Evolutionary conservation across 1,140 invertebrate genomes (phyloP).

Genomic region (Cyphomyrmex costatus): DNA sequence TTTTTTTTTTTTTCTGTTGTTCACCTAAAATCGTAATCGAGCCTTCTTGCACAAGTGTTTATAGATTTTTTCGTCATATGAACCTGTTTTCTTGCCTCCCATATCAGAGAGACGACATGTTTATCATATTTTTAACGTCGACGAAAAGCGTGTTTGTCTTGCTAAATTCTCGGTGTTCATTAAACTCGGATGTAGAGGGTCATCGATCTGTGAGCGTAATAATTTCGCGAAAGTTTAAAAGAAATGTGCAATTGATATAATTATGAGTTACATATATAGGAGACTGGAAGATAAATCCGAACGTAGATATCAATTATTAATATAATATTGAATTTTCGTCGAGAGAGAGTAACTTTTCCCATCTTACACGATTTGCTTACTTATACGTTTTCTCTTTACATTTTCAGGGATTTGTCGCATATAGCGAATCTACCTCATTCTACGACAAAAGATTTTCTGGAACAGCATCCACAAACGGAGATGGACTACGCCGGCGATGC

Average conservation of each 20-base stretch:
- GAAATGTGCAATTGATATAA: neutral
- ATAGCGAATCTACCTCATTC: conserved; percentile 61
- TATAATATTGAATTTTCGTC: neutral
- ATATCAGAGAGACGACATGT: conserved; percentile 24
- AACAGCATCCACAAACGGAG: conserved; percentile 57
- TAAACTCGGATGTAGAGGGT: conserved; percentile 5
- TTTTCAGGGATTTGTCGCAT: conserved; percentile 46
- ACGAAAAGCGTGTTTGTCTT: neutral
- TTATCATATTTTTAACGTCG: conserved; percentile 1
- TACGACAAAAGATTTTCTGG: conserved; percentile 41
- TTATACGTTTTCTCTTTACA: neutral
- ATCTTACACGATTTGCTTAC: neutral
- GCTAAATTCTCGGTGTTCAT: neutral
- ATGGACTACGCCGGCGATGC: conserved; percentile 34
- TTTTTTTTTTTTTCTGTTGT: too few species aligned
- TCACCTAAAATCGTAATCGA: conserved; percentile 18
- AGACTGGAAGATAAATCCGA: neutral
- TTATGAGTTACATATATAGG: neutral
- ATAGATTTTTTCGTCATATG: neutral
- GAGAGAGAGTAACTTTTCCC: neutral
- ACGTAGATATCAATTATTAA: neutral
- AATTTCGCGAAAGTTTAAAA: neutral
- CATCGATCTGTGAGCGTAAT: conserved; percentile 17
- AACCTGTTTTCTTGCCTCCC: neutral
- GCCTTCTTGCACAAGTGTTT: conserved; percentile 24